These are phyloP conservation scores for Idaea aversata DNA, from an alignment of 2,888 invertebrate genomes.

Conservation along the genomic window DNA sequence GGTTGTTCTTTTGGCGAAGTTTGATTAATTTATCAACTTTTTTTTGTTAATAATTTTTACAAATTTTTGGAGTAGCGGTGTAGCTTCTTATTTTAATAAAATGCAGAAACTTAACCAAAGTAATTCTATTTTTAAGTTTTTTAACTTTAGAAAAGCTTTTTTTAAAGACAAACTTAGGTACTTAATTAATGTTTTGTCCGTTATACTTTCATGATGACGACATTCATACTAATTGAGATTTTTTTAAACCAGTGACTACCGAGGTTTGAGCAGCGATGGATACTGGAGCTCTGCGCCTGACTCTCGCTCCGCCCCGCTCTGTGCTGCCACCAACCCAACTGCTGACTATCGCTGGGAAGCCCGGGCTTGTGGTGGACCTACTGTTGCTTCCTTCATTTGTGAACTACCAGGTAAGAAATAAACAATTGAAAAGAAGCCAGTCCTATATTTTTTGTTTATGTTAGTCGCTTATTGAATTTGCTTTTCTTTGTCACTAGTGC, in stretches of 20 bases:
- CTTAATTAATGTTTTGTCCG: background rate
- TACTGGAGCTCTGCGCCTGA: constrained; percentile 88
- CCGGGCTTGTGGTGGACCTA: constrained; percentile 87
- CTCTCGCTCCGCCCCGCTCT: constrained; percentile 81
- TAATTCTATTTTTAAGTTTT: no score
- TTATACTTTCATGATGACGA: no score
- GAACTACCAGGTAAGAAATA: constrained; percentile 84
- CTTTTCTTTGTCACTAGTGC: constrained; percentile 76
- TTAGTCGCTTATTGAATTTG: background rate
- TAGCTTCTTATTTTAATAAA: background rate
- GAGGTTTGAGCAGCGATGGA: constrained; percentile 82
- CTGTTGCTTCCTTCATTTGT: constrained; percentile 88
- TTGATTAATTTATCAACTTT: background rate
- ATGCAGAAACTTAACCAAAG: no score
- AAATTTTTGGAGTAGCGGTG: background rate
- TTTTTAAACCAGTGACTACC: constrained; percentile 73
- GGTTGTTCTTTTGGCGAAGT: background rate
- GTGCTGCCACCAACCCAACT: constrained; percentile 87
- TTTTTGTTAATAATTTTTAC: background rate
- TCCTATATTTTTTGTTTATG: background rate
- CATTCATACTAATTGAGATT: background rate
- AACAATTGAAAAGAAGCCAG: background rate
- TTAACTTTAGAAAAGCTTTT: no score
- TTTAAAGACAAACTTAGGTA: background rate
- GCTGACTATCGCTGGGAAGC: constrained; percentile 90